Evolutionary conservation across 2,113 vertebrate genomes (phyloP).

Genomic region (Solea solea): DNA sequence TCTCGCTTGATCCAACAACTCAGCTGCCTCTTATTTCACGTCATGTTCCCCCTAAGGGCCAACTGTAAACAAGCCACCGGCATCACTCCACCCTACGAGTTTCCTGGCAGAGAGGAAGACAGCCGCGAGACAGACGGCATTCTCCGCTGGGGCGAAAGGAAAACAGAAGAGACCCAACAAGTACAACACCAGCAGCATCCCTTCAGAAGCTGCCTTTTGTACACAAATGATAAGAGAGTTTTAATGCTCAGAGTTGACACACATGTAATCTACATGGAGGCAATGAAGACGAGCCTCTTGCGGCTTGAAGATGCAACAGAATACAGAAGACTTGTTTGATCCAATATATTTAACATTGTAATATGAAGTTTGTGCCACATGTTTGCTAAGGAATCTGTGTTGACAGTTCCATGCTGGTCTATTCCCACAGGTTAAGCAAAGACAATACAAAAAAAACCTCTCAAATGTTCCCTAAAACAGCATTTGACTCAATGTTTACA

Average conservation of each 20-base stretch:
- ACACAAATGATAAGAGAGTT: slow-evolving; percentile 43
- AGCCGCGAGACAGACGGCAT: slow-evolving; percentile 33
- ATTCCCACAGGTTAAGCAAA: slow-evolving; percentile 8
- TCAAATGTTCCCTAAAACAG: no score
- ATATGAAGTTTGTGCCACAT: slow-evolving; percentile 27
- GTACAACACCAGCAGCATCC: slow-evolving; percentile 34
- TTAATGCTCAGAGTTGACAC: slow-evolving; percentile 27
- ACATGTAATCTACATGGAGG: slow-evolving; percentile 20
- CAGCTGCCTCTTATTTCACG: slow-evolving; percentile 38
- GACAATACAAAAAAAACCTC: not conserved
- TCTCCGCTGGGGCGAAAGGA: slow-evolving; percentile 27
- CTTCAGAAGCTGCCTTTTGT: slow-evolving; percentile 52
- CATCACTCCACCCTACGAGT: slow-evolving; percentile 31
- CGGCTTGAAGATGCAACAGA: slow-evolving; percentile 39
- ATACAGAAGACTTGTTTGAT: slow-evolving; percentile 39
- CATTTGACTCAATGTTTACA: slow-evolving; percentile 1
- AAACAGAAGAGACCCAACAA: slow-evolving; percentile 29
- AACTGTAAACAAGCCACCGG: slow-evolving; percentile 61
- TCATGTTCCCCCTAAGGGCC: slow-evolving; percentile 30
- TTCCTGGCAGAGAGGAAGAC: slow-evolving; percentile 42
- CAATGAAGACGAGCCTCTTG: slow-evolving; percentile 28
- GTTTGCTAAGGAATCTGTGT: slow-evolving; percentile 23
- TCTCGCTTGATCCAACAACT: slow-evolving; percentile 49
- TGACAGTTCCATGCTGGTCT: slow-evolving; percentile 20
- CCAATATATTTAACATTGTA: slow-evolving; percentile 28